Evolutionary conservation across 2,888 invertebrate species (phyloP), one percentile per base, ranked within the genome.

Genomic region (Syritta pipiens): DNA sequence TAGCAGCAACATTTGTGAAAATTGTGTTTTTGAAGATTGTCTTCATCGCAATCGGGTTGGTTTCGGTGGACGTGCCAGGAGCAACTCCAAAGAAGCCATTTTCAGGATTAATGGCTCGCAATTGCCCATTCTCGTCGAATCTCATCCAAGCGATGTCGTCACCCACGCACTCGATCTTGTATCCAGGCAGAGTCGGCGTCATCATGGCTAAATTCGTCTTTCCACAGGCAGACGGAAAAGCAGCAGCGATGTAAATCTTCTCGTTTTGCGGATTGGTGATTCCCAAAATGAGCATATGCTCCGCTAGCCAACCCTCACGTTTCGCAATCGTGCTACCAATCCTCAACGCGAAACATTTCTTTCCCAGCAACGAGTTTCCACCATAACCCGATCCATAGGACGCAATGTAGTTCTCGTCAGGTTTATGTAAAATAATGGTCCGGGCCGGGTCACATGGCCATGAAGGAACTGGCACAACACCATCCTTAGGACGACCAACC

Each of bases 91-190:
- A 99, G 92, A 99, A 99, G 2, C 99, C 99, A 85, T 97, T 97
- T 89, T 99, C 99, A 0, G 99, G 98, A 88, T 99, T 99, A 83
- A 99, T 99, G 2, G 98, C 99, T 60, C 97, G 91, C 22, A 99
- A 90, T 26, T 93, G 93, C 0, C 99, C 99, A 22, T 94, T 90
- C 7, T 91, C 90, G 83, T 97, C 97, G 86, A 97, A 97, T 86
- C 94, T 93, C 97, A 98, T 97, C 99, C 99, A 99, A 0, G 98
- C 98, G 82, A 99, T 99, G 85, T 99, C 99, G 86, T 99, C 99
- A 0, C 98, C 98, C 0, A 97, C 97, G 85, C 97, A 97, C 87
- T 97, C 96, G 57, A 96, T 88, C 86, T 96, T 96, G 89, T 96
- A 97, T 2, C 98, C 99, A 0, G 98, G 97, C 40, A 99, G 89